Base-by-base conservation (phyloP, 2,113 vertebrate genomes). In the Mustela lutreola region DNA sequence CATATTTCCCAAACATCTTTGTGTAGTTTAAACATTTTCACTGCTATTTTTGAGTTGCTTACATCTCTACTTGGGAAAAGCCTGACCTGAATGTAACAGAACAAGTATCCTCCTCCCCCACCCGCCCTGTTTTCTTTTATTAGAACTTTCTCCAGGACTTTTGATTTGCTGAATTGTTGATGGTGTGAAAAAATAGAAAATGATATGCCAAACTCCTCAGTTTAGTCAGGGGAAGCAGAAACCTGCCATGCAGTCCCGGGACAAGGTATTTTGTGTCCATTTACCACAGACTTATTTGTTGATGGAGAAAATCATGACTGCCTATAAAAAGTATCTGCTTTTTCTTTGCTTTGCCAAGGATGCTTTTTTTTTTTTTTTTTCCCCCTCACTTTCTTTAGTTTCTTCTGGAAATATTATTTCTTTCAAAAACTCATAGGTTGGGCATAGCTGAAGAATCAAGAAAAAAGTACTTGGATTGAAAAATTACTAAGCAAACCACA, bases 1-100 rank as follows among this genome's bases (percentile, higher is more conserved):
- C 21, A 53, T 84, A 81, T 87, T 89, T 79, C 45, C 91, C 39
- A 95, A 97, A 94, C 91, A 97, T 88, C 62, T 24, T 89, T 84
- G 11, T 67, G 11, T 50, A 76, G 65, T 78, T 86, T 94, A 80
- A 94, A 95, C 26, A 94, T 93, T 94, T 92, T 82, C 31, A 62
- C 89, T 93, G 58, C 58, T 92, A 42, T 79, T 95, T 92, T 95
- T 95, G 53, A 93, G 86, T 7, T 56, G 58, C 62, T 79, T 87
- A 7, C 56, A 14, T 94, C 56, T 96, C 65, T 96, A 63, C 26
- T 94, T 95, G 71, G 22, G 33, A 67, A 92, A 97, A 89, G 18
- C 45, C 78, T 98, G 97, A 91, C 48, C 60, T 65, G 56, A 91
- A 97, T 91, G 36, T 45, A 84, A 45, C 10, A 80, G 24, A 94